Conservation (phyloP, 1,140 invertebrate species). For the Pseudobourletiella spinata region DNA sequence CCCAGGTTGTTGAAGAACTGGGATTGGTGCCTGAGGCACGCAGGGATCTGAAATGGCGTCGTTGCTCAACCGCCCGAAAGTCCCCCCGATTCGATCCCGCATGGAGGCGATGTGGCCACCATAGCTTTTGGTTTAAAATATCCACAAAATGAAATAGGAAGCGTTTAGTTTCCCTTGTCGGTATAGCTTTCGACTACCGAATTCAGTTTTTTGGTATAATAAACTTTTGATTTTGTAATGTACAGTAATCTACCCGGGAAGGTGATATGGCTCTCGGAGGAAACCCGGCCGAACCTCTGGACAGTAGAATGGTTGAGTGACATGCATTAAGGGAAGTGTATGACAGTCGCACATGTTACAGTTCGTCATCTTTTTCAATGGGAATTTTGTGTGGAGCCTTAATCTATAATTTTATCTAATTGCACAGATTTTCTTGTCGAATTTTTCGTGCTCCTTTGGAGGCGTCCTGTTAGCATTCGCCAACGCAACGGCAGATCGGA, state of each 20-base stretch:
- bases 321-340: neutral
- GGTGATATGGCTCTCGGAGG: conserved; percentile 26
- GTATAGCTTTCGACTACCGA: neutral
- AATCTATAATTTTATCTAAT: too few relatives aligned
- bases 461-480: too few relatives aligned
- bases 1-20: conserved; percentile 11
- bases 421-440: too few relatives aligned
- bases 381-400: too few relatives aligned
- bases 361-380: neutral
- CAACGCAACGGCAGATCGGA: too few relatives aligned
- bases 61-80: conserved; percentile 14
- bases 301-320: neutral
- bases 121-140: neutral
- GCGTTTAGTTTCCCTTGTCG: neutral
- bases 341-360: neutral
- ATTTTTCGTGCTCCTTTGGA: too few relatives aligned
- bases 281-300: conserved; percentile 13
- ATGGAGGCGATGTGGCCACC: conserved; percentile 18
- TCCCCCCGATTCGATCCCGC: conserved; percentile 20
- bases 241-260: conserved; percentile 26
- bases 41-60: conserved; percentile 31
- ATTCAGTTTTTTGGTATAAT: neutral
- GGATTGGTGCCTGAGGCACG: conserved; percentile 28
- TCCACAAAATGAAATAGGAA: neutral
- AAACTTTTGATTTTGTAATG: too few relatives aligned